Conservation (phyloP, 2,888 invertebrate genomes). For the Autographa gamma region DNA sequence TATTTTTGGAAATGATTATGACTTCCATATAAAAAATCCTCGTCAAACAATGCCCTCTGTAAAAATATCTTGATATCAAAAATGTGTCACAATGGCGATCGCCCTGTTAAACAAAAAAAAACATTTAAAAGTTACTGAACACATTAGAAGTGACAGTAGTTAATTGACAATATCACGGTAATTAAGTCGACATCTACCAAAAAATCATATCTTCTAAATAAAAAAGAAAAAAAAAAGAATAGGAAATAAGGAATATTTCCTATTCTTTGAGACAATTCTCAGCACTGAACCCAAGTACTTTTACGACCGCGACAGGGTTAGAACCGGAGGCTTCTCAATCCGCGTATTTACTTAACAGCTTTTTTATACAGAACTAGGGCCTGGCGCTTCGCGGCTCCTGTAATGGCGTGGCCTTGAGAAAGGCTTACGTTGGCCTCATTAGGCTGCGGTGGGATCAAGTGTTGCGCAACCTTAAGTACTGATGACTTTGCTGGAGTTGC, state of each 20-base stretch:
- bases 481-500: conserved; percentile 23
- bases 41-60: neutral
- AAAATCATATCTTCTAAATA: neutral
- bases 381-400: conserved; percentile 39
- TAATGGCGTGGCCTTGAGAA: conserved; percentile 53
- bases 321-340: conserved; percentile 35
- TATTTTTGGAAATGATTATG: too few species aligned
- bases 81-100: neutral
- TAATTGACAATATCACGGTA: neutral
- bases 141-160: neutral
- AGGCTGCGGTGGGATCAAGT: conserved; percentile 23
- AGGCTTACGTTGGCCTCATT: conserved; percentile 44
- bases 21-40: too few species aligned
- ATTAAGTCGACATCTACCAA: neutral
- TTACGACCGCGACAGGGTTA: conserved; percentile 40
- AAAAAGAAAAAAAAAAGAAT: too few species aligned
- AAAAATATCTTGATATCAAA: neutral
- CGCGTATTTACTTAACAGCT: conserved; percentile 60
- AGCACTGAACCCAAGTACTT: conserved; percentile 37
- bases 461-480: conserved; percentile 34
- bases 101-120: too few species aligned
- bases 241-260: too few species aligned
- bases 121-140: too few species aligned
- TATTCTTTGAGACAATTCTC: conserved; percentile 40
- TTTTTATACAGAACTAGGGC: conserved; percentile 55